Evolutionary conservation across 30 jellyfish, hydroid and myxozoan species (phyloP).

Genomic region (Turritopsis dohrnii): DNA sequence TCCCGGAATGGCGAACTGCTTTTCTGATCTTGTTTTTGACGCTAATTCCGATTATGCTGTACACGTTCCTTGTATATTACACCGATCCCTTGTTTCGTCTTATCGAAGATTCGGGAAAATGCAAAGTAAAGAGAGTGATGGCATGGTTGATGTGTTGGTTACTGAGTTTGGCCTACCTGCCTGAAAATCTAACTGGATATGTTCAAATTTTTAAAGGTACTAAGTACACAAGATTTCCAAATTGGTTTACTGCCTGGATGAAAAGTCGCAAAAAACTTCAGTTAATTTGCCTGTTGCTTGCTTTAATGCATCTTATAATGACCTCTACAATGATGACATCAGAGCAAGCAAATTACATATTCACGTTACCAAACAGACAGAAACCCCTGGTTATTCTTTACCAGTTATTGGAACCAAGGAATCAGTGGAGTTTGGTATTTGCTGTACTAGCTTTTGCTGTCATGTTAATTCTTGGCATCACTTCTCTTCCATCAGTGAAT

Average conservation of each 20-base stretch:
- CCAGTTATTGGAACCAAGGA: conserved; percentile 40
- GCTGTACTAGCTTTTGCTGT: conserved; percentile 46
- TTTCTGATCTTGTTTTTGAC: conserved; percentile 25
- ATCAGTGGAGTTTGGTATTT: conserved; percentile 46
- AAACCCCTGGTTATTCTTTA: conserved; percentile 31
- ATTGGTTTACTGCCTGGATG: conserved; percentile 77
- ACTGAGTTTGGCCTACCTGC: conserved; percentile 48
- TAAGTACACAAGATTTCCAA: conserved; percentile 51
- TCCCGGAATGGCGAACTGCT: conserved; percentile 68
- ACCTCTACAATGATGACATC: conserved; percentile 48
- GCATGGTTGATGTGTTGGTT: conserved; percentile 62
- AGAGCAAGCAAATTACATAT: conserved; percentile 44
- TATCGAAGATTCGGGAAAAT: conserved; percentile 27
- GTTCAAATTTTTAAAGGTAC: conserved; percentile 66
- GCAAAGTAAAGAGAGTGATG: conserved; percentile 27
- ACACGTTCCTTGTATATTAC: conserved; percentile 23
- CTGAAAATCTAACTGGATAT: conserved; percentile 65
- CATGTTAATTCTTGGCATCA: conserved; percentile 39
- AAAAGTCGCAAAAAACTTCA: conserved; percentile 76
- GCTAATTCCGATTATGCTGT: conserved; percentile 13
- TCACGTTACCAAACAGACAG: background rate
- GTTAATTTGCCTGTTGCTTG: conserved; percentile 48
- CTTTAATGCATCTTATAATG: conserved; percentile 60
- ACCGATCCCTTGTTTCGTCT: conserved; percentile 10
- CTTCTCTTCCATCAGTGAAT: conserved; percentile 64